Conservation (phyloP, 35 echinoderm and acorn worm species). For the Ophiothrix spiculata region DNA sequence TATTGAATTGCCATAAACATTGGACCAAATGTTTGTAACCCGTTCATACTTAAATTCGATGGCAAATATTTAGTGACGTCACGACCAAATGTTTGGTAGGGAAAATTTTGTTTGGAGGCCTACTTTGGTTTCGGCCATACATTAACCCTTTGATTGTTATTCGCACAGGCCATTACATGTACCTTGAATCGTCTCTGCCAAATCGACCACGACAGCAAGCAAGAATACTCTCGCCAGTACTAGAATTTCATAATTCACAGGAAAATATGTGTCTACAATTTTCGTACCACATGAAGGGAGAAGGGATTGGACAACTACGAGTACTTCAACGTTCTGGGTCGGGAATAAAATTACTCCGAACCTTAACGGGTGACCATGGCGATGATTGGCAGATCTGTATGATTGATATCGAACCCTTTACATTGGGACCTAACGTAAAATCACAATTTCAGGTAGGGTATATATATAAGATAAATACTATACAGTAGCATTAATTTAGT, state of each 20-base stretch:
- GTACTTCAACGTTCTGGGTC: neutral
- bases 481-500: too few species aligned
- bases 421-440: too few species aligned
- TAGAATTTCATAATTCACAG: neutral
- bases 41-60: too few species aligned
- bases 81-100: too few species aligned
- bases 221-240: constrained; percentile 18
- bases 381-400: constrained; percentile 11
- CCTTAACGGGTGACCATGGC: constrained; percentile 16
- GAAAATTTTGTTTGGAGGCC: too few species aligned
- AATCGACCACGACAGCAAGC: constrained; percentile 12
- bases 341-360: neutral
- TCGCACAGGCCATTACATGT: constrained; percentile 39
- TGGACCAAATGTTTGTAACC: too few species aligned
- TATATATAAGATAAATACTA: too few species aligned
- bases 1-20: too few species aligned
- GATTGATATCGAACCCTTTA: constrained; percentile 20
- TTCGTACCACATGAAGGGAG: constrained; percentile 30
- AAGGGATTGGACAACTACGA: neutral
- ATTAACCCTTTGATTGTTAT: too few species aligned
- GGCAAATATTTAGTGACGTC: too few species aligned
- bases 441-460: constrained; percentile 46
- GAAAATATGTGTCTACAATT: constrained; percentile 25
- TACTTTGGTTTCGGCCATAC: too few species aligned
- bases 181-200: neutral